phyloP scores from a whole-genome alignment of 2,113 vertebrate genomes.

The Gymnorhina tibicen region DNA sequence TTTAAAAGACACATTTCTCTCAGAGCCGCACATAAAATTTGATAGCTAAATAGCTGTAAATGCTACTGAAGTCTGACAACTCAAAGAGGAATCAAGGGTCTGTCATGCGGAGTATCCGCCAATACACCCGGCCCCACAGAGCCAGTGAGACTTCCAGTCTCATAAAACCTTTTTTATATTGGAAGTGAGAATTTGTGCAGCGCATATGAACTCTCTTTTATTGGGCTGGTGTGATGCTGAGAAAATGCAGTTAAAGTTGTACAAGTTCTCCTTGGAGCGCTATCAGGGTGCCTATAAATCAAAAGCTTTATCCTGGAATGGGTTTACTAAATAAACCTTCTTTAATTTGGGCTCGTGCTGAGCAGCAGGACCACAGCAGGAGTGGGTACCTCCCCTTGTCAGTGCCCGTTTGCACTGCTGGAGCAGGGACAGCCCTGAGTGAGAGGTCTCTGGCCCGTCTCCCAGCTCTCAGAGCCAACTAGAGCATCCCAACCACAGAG shows the following conservation, averaged over 20 bases:
- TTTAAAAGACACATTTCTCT: conserved; percentile 68
- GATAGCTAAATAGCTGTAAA: conserved; percentile 67
- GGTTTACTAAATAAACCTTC: conserved; percentile 42
- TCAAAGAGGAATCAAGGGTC: conserved; percentile 46
- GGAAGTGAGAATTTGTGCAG: conserved; percentile 67
- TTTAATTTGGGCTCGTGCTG: background rate
- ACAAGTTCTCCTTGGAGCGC: conserved; percentile 53
- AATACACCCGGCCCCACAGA: conserved; percentile 21
- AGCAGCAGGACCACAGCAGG: background rate
- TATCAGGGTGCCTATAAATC: conserved; percentile 11
- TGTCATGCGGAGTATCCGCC: conserved; percentile 38
- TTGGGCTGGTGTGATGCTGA: conserved; percentile 72
- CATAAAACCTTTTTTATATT: conserved; percentile 72
- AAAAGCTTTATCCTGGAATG: background rate
- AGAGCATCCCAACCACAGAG: background rate
- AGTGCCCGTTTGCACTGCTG: fast-evolving
- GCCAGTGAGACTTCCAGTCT: conserved; percentile 57
- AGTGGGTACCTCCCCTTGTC: background rate
- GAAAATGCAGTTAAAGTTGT: conserved; percentile 70
- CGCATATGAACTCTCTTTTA: conserved; percentile 62
- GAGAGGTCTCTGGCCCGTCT: background rate
- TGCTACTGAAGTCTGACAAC: conserved; percentile 65
- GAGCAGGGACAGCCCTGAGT: fast-evolving
- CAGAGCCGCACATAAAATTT: conserved; percentile 63
- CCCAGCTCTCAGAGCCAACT: fast-evolving